phyloP scores from a whole-genome alignment of 2,888 invertebrate genomes.

The Malthinus seriepunctatus region DNA sequence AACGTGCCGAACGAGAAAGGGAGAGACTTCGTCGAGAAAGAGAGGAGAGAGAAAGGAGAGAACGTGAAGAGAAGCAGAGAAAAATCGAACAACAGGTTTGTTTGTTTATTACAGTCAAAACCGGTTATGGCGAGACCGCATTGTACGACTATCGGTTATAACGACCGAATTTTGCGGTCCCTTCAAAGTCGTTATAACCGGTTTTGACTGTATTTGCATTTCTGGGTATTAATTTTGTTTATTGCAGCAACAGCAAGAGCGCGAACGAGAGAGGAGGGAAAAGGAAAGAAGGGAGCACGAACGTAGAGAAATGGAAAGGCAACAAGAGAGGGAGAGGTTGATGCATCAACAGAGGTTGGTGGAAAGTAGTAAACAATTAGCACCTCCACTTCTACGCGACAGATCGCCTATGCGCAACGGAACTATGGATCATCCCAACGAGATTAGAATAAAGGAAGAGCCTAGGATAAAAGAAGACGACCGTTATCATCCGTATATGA shows the following conservation, averaged over 20 bases:
- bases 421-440: conserved; percentile 53
- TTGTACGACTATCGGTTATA: no score
- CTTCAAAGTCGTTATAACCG: no score
- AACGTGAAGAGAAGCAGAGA: conserved; percentile 57
- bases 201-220: neutral
- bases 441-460: conserved; percentile 68
- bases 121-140: no score
- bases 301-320: conserved; percentile 59
- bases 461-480: conserved; percentile 59
- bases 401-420: conserved; percentile 80
- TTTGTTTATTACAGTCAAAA: neutral
- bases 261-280: conserved; percentile 56
- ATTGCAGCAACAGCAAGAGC: conserved; percentile 48
- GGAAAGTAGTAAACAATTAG: conserved; percentile 55
- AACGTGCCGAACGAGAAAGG: conserved; percentile 62
- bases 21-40: conserved; percentile 60
- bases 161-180: no score
- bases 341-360: conserved; percentile 62
- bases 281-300: conserved; percentile 59
- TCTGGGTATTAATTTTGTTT: conserved; percentile 15
- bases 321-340: conserved; percentile 64
- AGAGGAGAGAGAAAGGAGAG: conserved; percentile 64
- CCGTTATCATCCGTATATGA: conserved; percentile 59
- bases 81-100: conserved; percentile 57
- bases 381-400: conserved; percentile 58